Percentiles rank a stretch among this genome's conserved stretches.
Evolutionary conservation across 2,888 invertebrate species (phyloP).

Genomic region (Megaustenia siamemsis): DNA sequence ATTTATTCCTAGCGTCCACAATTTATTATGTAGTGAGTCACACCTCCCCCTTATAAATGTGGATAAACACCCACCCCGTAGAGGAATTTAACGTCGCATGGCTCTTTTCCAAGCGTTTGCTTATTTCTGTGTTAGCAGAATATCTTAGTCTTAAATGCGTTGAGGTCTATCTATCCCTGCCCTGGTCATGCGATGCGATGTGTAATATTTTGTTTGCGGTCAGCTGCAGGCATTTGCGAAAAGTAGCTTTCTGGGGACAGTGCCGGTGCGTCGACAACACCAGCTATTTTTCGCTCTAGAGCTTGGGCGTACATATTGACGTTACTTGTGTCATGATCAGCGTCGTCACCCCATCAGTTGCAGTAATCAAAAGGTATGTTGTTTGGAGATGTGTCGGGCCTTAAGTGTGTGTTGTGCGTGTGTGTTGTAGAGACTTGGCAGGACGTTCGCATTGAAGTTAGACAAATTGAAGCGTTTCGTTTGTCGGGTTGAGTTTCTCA

Average conservation of each 20-base stretch:
- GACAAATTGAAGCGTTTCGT: too few relatives aligned
- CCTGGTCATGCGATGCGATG: conserved; percentile 28
- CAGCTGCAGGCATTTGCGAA: conserved; percentile 13
- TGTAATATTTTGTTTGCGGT: conserved; percentile 27
- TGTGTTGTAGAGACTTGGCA: too few relatives aligned
- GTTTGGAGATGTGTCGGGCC: neutral
- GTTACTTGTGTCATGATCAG: conserved; percentile 25
- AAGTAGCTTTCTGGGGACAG: conserved; percentile 13
- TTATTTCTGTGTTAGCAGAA: neutral
- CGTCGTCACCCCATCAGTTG: conserved; percentile 25
- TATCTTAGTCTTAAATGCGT: conserved; percentile 19
- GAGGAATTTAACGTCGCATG: neutral
- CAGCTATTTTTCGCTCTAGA: neutral
- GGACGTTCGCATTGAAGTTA: too few relatives aligned
- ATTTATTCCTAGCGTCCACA: too few relatives aligned
- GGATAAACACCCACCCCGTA: neutral
- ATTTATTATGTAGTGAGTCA: neutral
- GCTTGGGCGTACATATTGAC: neutral
- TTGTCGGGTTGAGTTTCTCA: neutral
- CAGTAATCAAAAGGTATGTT: conserved; percentile 25
- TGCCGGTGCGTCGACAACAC: neutral
- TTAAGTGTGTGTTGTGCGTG: too few relatives aligned
- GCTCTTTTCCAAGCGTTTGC: too few relatives aligned
- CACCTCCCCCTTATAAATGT: neutral
- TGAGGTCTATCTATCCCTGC: conserved; percentile 5